A percentile compares a stretch with the other conserved stretches of the same genome.
Evolutionary conservation across 2,888 invertebrate species (phyloP).

Genomic region (Congeria kusceri): DNA sequence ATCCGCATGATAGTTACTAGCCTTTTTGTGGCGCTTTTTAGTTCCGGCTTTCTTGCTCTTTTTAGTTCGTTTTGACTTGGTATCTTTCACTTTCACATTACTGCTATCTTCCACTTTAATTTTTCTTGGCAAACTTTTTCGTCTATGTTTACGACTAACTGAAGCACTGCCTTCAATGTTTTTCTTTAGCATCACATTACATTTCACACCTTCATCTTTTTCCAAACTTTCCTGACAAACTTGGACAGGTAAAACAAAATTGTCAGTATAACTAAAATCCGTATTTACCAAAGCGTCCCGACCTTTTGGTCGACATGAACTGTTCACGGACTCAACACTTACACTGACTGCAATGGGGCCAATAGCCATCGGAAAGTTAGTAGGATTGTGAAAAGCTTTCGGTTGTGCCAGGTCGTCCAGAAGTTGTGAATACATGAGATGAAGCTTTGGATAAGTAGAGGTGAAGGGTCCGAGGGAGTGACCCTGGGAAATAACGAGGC

Average conservation of each 20-base stretch:
- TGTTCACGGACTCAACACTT: not conserved
- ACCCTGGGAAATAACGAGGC: constrained; percentile 85
- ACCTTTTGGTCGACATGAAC: not conserved
- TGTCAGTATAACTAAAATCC: constrained; percentile 15
- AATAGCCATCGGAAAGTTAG: constrained; percentile 33
- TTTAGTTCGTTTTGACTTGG: no score
- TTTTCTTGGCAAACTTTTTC: constrained; percentile 46
- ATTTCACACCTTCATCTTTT: not conserved
- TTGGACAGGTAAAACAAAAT: not conserved
- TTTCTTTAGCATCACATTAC: not conserved
- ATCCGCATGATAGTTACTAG: no score
- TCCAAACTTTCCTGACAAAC: not conserved
- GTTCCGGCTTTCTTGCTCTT: no score
- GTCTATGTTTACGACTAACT: constrained; percentile 29
- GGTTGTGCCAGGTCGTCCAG: constrained; percentile 38
- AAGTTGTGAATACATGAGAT: constrained; percentile 41
- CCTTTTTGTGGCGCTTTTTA: no score
- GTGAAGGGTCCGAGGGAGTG: constrained; percentile 69
- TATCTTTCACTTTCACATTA: no score
- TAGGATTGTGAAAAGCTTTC: constrained; percentile 25
- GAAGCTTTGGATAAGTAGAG: constrained; percentile 44
- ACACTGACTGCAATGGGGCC: constrained; percentile 24
- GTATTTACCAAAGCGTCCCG: constrained; percentile 45
- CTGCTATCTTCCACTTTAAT: not conserved
- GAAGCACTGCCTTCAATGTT: no score